These are phyloP conservation scores for Drosophila meridiana DNA, from an alignment of 2,888 invertebrate genomes.

Conservation along the genomic window DNA sequence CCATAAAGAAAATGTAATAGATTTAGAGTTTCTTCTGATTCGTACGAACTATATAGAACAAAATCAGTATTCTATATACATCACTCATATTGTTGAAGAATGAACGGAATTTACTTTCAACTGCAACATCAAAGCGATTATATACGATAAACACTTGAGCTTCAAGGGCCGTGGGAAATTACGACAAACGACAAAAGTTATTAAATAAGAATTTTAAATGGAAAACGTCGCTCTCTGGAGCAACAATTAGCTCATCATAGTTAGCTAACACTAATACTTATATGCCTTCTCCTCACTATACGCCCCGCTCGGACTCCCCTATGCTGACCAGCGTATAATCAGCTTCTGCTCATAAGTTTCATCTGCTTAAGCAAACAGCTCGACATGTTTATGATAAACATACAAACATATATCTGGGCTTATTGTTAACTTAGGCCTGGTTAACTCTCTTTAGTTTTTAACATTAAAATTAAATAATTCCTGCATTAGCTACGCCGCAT, in stretches of 20 bases:
- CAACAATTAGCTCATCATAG: neutral
- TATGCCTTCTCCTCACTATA: neutral
- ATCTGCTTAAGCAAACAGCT: neutral
- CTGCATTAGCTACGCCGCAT: neutral
- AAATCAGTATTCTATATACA: neutral
- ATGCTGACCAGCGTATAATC: neutral
- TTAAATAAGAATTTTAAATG: neutral
- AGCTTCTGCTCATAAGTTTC: constrained; percentile 9
- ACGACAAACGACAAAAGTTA: neutral
- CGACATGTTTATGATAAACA: constrained; percentile 13
- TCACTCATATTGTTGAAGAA: neutral
- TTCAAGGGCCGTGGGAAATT: neutral
- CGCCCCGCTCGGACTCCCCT: too few species aligned
- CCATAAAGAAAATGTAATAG: too few species aligned
- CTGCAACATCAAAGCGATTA: too few species aligned
- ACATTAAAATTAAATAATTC: constrained; percentile 14
- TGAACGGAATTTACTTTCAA: neutral
- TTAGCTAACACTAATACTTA: too few species aligned
- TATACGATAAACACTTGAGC: too few species aligned
- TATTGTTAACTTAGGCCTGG: neutral
- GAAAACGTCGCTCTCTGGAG: neutral
- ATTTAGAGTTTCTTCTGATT: neutral
- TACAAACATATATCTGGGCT: neutral
- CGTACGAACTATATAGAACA: neutral
- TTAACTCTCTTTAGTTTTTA: constrained; percentile 6